Evolutionary conservation across 2,888 invertebrate genomes (phyloP), one percentile per base, ranked within the genome.

Genomic region (Gortyna flavago): DNA sequence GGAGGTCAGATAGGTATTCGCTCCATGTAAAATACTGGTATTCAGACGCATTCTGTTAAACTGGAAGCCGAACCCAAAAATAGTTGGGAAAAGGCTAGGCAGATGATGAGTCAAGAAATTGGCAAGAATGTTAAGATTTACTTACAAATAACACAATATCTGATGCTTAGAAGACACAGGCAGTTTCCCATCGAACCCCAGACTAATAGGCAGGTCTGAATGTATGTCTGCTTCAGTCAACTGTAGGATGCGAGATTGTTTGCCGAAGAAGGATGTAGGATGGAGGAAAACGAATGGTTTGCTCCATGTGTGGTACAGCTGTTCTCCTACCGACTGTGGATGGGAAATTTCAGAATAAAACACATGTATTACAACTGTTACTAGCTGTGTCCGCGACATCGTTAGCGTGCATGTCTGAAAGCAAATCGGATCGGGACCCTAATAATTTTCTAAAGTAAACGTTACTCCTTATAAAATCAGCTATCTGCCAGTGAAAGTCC

Each of bases 211-310:
- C 21, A 97, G 93, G 81, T 97, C 97, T 1, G 95, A 93, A 74
- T 97, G 96, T 85, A 98, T 97, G 89, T 99, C 99, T 64, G 97
- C 97, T 74, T 99, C 98, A 29, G 97, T 97, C 2, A 99, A 95
- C 90, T 98, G 98, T 29, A 99, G 95, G 4, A 98, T 95, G 82
- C 98, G 98, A 0, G 98, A 98, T 89, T 98, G 97, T 88, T 97
- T 98, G 18, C 98, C 98, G 94, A 99, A 99, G 92, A 98, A 98
- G 68, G 99, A 98, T 88, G 98, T 98, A 0, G 99, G 99, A 92
- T 99, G 99, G 0, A 99, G 97, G 71, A 98, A 98, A 9, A 99
- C 97, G 92, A 98, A 99, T 0, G 99, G 98, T 92, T 99, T 99
- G 18, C 97, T 97, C 95, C 97, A 97, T 0, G 99, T 99, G 91